These are phyloP conservation scores for Mesocentrotus franciscanus DNA, from an alignment of 53 echinoderm and acorn worm species.

Conservation along the genomic window DNA sequence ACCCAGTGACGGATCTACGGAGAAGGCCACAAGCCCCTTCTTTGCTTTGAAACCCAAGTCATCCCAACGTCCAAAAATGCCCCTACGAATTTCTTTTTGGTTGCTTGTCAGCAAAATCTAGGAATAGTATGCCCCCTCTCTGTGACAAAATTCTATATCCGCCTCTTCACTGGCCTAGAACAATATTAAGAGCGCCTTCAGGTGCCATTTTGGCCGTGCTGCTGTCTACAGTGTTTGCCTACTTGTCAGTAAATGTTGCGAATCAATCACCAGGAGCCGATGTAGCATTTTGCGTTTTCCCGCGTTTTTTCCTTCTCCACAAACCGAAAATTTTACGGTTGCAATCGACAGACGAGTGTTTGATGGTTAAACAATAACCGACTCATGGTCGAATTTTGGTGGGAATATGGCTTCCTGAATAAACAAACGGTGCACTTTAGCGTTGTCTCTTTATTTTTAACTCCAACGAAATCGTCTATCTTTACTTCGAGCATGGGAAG, in stretches of 20 bases:
- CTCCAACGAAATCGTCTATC: not conserved
- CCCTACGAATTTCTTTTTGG: no score
- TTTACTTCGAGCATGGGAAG: not conserved
- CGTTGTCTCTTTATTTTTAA: not conserved
- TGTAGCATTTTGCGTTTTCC: not conserved
- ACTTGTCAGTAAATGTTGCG: not conserved
- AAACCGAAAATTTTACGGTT: not conserved
- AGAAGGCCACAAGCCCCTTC: no score
- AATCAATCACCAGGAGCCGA: not conserved
- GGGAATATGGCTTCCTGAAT: conserved; percentile 24
- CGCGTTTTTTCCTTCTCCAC: not conserved
- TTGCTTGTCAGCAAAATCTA: no score
- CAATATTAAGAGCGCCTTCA: no score
- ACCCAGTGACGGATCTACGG: no score
- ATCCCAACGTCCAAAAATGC: no score
- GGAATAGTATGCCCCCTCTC: no score
- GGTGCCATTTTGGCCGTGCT: not conserved
- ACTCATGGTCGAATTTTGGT: not conserved
- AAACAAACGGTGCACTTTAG: not conserved
- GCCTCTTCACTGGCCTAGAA: no score
- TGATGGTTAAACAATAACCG: conserved; percentile 34
- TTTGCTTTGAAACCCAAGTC: no score
- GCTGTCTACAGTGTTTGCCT: not conserved
- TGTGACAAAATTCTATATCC: no score
- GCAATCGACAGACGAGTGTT: conserved; percentile 31